These are phyloP conservation scores for Bhutanitis thaidina DNA, from an alignment of 2,888 invertebrate genomes.

Conservation along the genomic window DNA sequence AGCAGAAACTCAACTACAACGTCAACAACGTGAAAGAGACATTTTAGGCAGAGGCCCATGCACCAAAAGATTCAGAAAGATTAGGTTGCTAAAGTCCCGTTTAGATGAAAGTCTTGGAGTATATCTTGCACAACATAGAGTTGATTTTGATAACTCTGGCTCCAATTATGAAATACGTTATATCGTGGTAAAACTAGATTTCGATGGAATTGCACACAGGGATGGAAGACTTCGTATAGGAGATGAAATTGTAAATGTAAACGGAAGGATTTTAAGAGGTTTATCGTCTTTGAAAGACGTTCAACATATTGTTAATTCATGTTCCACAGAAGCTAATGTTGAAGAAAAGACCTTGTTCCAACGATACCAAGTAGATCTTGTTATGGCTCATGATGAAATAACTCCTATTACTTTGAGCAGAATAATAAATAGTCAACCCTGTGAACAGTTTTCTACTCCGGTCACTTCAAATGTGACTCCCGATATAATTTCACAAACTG, in stretches of 20 bases:
- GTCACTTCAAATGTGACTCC: conserved; percentile 56
- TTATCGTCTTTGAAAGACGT: conserved; percentile 84
- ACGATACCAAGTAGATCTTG: conserved; percentile 79
- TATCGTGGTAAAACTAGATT: conserved; percentile 82
- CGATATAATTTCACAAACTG: conserved; percentile 70
- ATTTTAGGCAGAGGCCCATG: conserved; percentile 80
- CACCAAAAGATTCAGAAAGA: conserved; percentile 81
- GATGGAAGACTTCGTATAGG: conserved; percentile 90
- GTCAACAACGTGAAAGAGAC: conserved; percentile 52
- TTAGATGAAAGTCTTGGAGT: conserved; percentile 85
- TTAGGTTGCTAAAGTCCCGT: conserved; percentile 83
- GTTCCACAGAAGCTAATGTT: conserved; percentile 65
- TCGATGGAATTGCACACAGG: conserved; percentile 84
- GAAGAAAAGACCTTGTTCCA: conserved; percentile 62
- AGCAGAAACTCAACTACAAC: conserved; percentile 43
- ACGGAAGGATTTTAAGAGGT: conserved; percentile 89
- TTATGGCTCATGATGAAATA: conserved; percentile 83
- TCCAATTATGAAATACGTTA: conserved; percentile 81
- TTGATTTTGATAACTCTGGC: conserved; percentile 71
- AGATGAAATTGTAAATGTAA: conserved; percentile 94
- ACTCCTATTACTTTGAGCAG: conserved; percentile 74
- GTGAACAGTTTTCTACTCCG: conserved; percentile 43
- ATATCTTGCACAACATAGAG: conserved; percentile 83
- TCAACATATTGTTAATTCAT: conserved; percentile 78
- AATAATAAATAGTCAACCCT: conserved; percentile 59